Percentiles rank a stretch among this genome's conserved stretches.
These are phyloP conservation scores for Tonatia bakeri DNA, from an alignment of 2,113 vertebrate species.

Conservation along the genomic window DNA sequence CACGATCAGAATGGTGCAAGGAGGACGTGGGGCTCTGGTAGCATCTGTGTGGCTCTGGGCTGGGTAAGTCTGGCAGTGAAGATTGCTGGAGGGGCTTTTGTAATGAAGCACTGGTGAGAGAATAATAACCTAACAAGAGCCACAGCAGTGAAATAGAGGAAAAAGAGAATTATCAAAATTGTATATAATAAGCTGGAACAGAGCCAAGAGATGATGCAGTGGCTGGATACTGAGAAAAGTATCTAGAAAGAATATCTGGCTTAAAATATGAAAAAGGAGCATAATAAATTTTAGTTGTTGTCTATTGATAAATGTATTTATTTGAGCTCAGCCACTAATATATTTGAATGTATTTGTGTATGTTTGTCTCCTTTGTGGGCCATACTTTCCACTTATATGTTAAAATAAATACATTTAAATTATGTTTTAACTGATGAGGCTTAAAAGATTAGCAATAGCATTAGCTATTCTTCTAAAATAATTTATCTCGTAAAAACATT, in stretches of 20 bases:
- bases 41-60: accelerated
- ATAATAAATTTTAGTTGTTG: neutral
- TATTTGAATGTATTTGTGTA: neutral
- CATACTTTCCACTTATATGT: neutral
- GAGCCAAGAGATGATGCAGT: neutral
- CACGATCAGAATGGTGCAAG: accelerated
- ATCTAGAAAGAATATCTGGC: neutral
- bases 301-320: neutral
- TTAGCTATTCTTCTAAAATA: neutral
- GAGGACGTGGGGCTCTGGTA: neutral
- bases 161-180: neutral
- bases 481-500: neutral
- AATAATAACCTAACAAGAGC: neutral
- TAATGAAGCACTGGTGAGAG: neutral
- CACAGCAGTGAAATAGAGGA: neutral
- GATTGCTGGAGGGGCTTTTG: neutral
- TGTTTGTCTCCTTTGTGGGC: neutral
- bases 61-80: neutral
- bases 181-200: neutral
- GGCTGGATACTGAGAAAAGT: neutral
- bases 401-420: neutral
- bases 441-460: neutral
- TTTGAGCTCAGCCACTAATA: neutral
- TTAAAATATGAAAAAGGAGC: neutral
- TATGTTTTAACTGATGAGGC: neutral